phyloP scores from a whole-genome alignment of 2,888 invertebrate genomes.

The Pseudolycoriella hygida region DNA sequence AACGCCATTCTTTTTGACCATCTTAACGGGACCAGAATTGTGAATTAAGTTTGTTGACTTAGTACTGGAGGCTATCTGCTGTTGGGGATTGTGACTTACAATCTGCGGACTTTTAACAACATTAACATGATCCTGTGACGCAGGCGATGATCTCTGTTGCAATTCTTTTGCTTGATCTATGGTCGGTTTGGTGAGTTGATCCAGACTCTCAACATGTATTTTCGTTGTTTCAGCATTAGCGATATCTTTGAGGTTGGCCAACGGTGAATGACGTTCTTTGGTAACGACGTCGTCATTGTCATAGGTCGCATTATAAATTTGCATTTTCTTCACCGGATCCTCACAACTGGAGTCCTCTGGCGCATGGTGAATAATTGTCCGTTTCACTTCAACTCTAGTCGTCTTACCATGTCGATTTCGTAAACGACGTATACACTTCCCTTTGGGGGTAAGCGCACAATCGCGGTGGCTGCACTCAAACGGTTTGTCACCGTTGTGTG shows the following conservation, averaged over 20 bases:
- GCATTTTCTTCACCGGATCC: slow-evolving; percentile 38
- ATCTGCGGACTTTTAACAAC: slow-evolving; percentile 7
- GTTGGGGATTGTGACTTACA: slow-evolving; percentile 9
- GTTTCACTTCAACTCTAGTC: slow-evolving; percentile 74
- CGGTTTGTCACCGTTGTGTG: slow-evolving; percentile 88
- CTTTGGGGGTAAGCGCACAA: slow-evolving; percentile 93
- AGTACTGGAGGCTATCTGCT: slow-evolving; percentile 11
- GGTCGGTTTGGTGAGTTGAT: slow-evolving; percentile 35
- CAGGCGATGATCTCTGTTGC: slow-evolving; percentile 4
- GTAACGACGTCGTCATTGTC: slow-evolving; percentile 25
- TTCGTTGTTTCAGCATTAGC: slow-evolving; percentile 32
- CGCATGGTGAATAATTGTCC: slow-evolving; percentile 72
- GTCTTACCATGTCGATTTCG: slow-evolving; percentile 78
- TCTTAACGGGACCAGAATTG: slow-evolving; percentile 44
- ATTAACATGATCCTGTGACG: slow-evolving; percentile 8
- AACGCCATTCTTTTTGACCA: slow-evolving; percentile 81
- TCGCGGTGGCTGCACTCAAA: slow-evolving; percentile 91
- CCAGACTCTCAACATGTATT: slow-evolving; percentile 42
- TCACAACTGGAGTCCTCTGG: slow-evolving; percentile 71
- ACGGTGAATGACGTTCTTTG: slow-evolving; percentile 24
- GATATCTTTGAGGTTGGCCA: slow-evolving; percentile 32
- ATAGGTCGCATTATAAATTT: slow-evolving; percentile 34
- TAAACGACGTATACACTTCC: slow-evolving; percentile 89
- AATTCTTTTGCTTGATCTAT: slow-evolving; percentile 18
- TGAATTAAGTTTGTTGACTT: slow-evolving; percentile 18